phyloP scores from a whole-genome alignment of 2,113 vertebrate genomes.

The Thinocorus orbignyianus region DNA sequence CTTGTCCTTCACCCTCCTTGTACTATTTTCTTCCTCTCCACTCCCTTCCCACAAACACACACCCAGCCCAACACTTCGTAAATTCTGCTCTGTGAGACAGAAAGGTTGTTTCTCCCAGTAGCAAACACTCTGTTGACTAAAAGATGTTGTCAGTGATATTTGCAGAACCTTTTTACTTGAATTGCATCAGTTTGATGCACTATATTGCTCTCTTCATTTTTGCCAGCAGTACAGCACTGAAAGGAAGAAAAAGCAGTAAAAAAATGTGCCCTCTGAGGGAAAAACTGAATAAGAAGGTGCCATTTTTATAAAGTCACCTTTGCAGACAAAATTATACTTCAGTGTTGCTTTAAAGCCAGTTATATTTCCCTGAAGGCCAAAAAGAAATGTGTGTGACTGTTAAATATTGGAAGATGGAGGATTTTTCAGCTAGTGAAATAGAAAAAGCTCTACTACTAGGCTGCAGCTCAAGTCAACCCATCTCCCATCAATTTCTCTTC shows the following conservation, averaged over 20 bases:
- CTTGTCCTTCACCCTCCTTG: neutral
- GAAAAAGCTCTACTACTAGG: neutral
- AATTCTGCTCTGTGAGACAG: neutral
- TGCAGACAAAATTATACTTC: neutral
- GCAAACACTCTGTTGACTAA: neutral
- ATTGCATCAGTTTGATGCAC: neutral
- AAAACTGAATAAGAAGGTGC: neutral
- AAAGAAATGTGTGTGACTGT: neutral
- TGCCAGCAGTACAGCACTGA: neutral
- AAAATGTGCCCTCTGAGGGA: neutral
- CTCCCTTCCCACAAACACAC: neutral
- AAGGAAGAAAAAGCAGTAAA: neutral
- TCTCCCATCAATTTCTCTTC: neutral
- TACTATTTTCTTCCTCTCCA: neutral
- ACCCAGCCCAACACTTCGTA: neutral
- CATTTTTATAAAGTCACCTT: slow-evolving; percentile 3
- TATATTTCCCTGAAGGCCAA: neutral
- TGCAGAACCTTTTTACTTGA: neutral
- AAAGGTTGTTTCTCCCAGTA: neutral
- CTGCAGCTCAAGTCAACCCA: neutral
- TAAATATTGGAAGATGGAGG: neutral
- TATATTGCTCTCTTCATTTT: neutral
- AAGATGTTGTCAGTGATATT: neutral
- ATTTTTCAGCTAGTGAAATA: neutral
- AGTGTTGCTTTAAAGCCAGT: neutral